These are phyloP conservation scores for Callyntrura guangdongensis DNA, from an alignment of 2,888 invertebrate genomes.

Conservation along the genomic window DNA sequence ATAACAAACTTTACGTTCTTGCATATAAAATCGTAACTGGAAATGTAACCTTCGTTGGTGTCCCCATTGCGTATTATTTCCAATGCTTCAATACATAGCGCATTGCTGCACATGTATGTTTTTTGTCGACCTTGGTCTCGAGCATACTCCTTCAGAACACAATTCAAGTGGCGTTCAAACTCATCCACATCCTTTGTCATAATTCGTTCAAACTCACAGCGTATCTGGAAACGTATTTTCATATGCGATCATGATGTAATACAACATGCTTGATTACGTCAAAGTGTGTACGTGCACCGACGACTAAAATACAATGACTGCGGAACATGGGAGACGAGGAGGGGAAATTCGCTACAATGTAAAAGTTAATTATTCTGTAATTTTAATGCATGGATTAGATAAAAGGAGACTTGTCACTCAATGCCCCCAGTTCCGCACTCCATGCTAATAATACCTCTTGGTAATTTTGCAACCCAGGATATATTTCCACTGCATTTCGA, in stretches of 20 bases:
- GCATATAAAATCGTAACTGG: background rate
- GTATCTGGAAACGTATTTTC: conserved; percentile 1
- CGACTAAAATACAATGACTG: too few relatives aligned
- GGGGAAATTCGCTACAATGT: background rate
- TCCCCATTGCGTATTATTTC: conserved; percentile 21
- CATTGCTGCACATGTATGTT: conserved; percentile 18
- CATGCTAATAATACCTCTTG: conserved; percentile 13
- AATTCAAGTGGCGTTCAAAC: conserved; percentile 37
- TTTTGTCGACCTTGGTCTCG: background rate
- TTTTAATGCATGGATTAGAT: too few relatives aligned
- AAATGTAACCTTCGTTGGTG: background rate
- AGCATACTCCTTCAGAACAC: conserved; percentile 42
- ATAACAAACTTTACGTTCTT: background rate
- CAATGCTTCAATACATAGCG: background rate
- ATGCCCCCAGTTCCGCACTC: too few relatives aligned
- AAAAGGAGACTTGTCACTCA: too few relatives aligned
- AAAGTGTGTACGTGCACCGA: background rate
- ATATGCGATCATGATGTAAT: background rate
- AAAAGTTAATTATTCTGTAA: too few relatives aligned
- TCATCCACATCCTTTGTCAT: conserved; percentile 18
- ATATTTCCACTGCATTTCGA: conserved; percentile 28
- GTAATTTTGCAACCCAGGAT: conserved; percentile 26
- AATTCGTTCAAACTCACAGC: conserved; percentile 37
- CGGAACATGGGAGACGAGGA: background rate
- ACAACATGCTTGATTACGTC: background rate